Base-by-base conservation (phyloP, 2,797 vertebrate genomes). In the Sebastes goodei region DNA sequence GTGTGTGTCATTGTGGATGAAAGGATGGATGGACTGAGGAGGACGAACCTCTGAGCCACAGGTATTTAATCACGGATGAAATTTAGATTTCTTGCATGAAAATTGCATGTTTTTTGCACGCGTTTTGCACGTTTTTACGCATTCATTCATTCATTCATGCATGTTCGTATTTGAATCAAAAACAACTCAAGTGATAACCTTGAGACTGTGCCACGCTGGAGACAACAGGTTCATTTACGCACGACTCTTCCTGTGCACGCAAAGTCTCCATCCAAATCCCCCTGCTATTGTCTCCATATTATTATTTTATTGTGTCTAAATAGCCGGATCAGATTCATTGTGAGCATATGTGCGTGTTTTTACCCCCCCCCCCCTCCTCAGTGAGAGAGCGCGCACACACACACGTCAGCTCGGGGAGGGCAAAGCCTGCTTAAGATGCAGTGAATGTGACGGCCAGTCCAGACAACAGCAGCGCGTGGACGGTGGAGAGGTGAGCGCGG, bases 361-460 rank as follows among this genome's bases (percentile, higher is more conserved):
- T 79, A 14, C 74, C 74, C 65, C 83, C 70, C 71, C 74, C 71
- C 72, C 73, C 70, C 3, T 3, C 70, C 71, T 77, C 75, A 80
- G 92, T 52, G 89, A 91, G 83, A 84, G 86, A 82, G 87, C 80
- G 89, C 57, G 85, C 76, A 63, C 86, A 83, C 61, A 33, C 66
- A 74, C 90, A 86, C 94, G 93, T 93, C 94, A 91, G 90, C 87
- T 80, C 76, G 90, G 93, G 94, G 94, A 93, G 95, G 95, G 95
- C 89, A 78, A 72, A 88, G 91, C 90, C 91, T 93, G 92, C 84
- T 96, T 96, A 93, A 95, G 95, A 96, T 94, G 94, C 94, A 88
- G 87, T 63, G 90, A 88, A 87, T 91, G 95, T 94, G 94, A 93
- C 92, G 86, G 90, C 71, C 62, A 87, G 91, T 90, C 93, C 94